A percentile compares a stretch with the other conserved stretches of the same genome.
Evolutionary conservation across 1,140 invertebrate species (phyloP).

Genomic region (Ruditapes philippinarum): DNA sequence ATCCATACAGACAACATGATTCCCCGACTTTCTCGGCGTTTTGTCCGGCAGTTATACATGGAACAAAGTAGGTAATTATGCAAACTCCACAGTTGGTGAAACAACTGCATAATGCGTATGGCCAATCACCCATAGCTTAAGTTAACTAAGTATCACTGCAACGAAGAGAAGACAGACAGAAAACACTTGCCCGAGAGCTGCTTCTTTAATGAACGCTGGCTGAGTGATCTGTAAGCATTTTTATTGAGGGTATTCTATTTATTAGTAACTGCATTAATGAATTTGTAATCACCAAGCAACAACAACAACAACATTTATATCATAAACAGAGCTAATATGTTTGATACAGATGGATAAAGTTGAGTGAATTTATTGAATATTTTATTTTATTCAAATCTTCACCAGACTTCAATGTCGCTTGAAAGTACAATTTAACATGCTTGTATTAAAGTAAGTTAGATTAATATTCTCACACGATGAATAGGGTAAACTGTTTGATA

Average conservation of each 20-base stretch:
- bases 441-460: too few species aligned
- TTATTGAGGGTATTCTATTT: background rate
- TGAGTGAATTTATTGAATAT: too few species aligned
- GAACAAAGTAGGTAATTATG: conserved; percentile 81
- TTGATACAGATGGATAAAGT: too few species aligned
- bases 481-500: too few species aligned
- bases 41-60: conserved; percentile 80
- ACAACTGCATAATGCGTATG: conserved; percentile 80
- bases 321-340: too few species aligned
- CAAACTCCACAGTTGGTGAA: conserved; percentile 79
- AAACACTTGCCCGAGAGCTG: background rate
- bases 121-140: conserved; percentile 76
- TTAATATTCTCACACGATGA: too few species aligned
- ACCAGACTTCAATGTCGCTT: too few species aligned
- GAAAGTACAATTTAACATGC: too few species aligned
- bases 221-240: background rate
- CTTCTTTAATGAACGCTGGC: background rate
- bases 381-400: too few species aligned
- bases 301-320: too few species aligned
- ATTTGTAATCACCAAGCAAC: background rate
- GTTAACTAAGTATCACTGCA: background rate
- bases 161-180: too few species aligned
- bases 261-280: background rate
- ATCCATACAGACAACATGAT: conserved; percentile 77
- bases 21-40: conserved; percentile 82